Evolutionary conservation across 2,888 invertebrate genomes (phyloP).

Genomic region (Philereme vetulata): DNA sequence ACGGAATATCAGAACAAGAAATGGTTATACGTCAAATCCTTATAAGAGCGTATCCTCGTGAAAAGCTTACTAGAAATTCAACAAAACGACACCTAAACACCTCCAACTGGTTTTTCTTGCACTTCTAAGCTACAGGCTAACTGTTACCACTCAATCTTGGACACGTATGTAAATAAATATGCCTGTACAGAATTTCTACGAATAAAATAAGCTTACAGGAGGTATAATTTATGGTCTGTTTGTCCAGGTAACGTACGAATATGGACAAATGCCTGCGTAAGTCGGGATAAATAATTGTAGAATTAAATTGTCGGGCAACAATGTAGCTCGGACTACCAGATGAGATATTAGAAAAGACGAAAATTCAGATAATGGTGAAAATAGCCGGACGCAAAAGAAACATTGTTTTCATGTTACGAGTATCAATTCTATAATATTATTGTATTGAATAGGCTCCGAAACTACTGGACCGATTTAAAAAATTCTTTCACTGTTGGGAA

Average conservation of each 20-base stretch:
- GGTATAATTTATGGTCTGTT: constrained; percentile 22
- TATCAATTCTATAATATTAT: too few species aligned
- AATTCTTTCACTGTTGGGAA: too few species aligned
- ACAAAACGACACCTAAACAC: constrained; percentile 9
- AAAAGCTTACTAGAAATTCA: constrained; percentile 8
- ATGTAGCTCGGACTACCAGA: constrained; percentile 15
- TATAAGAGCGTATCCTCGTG: background rate
- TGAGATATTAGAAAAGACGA: background rate
- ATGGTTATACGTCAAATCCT: background rate
- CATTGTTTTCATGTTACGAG: too few species aligned
- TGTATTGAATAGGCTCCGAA: too few species aligned
- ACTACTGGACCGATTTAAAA: too few species aligned
- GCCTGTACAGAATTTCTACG: constrained; percentile 12
- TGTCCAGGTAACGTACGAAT: constrained; percentile 25
- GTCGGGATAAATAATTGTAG: constrained; percentile 30
- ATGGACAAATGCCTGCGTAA: constrained; percentile 28
- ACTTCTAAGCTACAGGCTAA: constrained; percentile 11
- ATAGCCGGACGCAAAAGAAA: background rate
- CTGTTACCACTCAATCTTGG: constrained; percentile 23
- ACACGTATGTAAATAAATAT: constrained; percentile 16
- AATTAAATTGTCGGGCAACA: constrained; percentile 37
- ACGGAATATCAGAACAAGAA: background rate
- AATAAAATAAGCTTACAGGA: constrained; percentile 17
- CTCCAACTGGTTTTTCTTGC: constrained; percentile 10
- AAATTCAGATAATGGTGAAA: background rate